Conservation (phyloP, 2,113 vertebrate species). For the Pyxicephalus adspersus region DNA sequence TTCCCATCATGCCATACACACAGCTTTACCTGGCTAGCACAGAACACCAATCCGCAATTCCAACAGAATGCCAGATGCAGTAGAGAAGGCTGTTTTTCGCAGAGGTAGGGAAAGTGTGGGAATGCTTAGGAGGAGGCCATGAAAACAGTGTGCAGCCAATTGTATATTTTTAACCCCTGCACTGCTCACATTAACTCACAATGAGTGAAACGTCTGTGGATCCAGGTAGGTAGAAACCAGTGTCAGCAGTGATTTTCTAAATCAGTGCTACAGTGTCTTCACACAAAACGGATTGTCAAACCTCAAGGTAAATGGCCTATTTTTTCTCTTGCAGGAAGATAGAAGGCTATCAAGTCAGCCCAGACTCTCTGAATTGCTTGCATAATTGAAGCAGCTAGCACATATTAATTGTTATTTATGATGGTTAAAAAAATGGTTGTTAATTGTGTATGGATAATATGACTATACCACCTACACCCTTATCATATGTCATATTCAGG, state of each 20-base stretch:
- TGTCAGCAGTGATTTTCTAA: not conserved
- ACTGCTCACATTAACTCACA: not conserved
- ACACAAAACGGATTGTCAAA: not conserved
- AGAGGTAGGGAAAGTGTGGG: conserved; percentile 10
- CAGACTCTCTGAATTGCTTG: not conserved
- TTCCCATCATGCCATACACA: not conserved
- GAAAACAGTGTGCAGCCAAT: not conserved
- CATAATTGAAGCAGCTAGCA: not conserved
- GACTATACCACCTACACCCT: too few relatives aligned
- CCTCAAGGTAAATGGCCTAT: not conserved
- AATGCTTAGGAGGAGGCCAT: conserved; percentile 19
- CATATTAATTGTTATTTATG: not conserved
- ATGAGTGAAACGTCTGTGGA: not conserved
- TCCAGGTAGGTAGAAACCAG: not conserved
- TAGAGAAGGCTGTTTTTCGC: conserved; percentile 22
- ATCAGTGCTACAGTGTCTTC: not conserved
- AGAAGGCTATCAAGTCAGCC: not conserved
- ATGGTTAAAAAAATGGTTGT: not conserved
- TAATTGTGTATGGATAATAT: not conserved
- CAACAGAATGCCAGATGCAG: conserved; percentile 19
- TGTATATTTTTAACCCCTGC: conserved; percentile 12
- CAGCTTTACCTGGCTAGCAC: not conserved
- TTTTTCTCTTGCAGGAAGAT: not conserved
- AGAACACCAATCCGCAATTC: conserved; percentile 15
- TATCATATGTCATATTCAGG: too few relatives aligned